Evolutionary conservation across 2,888 invertebrate species (phyloP).

Genomic region (Artemia sinica): DNA sequence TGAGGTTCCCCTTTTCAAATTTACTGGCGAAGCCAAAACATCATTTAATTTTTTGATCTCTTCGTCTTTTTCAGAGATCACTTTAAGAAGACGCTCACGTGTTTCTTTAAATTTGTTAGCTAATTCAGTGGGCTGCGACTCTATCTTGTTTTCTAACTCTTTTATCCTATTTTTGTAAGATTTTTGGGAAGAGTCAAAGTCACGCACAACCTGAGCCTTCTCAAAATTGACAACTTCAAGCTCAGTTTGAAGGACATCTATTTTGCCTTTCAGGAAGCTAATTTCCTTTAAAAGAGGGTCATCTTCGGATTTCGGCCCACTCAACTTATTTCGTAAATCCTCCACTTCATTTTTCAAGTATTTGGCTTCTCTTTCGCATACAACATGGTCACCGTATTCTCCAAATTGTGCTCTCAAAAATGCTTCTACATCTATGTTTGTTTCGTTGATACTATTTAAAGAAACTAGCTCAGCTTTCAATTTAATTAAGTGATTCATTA

Average conservation of each 20-base stretch:
- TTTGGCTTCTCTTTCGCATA: background rate
- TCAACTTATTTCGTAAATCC: background rate
- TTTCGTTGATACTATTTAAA: background rate
- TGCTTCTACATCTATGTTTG: background rate
- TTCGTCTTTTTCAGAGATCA: slow-evolving; percentile 62
- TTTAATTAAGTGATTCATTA: slow-evolving; percentile 4
- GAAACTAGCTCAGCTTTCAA: background rate
- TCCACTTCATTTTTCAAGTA: background rate
- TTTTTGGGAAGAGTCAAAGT: no score
- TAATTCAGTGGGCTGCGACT: slow-evolving; percentile 39
- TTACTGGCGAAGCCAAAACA: slow-evolving; percentile 28
- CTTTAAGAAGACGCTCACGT: slow-evolving; percentile 53
- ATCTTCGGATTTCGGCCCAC: background rate
- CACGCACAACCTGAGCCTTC: background rate
- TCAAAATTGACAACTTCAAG: slow-evolving; percentile 1
- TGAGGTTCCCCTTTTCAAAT: slow-evolving; percentile 18
- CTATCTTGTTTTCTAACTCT: slow-evolving; percentile 37
- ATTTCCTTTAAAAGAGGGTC: background rate
- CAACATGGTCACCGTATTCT: background rate
- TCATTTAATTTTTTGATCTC: slow-evolving; percentile 45
- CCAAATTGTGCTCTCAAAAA: slow-evolving; percentile 1
- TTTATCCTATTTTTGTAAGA: slow-evolving; percentile 23
- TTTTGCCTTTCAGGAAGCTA: background rate
- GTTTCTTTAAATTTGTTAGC: slow-evolving; percentile 61
- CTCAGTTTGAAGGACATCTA: background rate